A percentile compares a stretch with the other conserved stretches of the same genome.
Evolutionary conservation across 2,888 invertebrate genomes (phyloP).

Genomic region (Lagria hirta): DNA sequence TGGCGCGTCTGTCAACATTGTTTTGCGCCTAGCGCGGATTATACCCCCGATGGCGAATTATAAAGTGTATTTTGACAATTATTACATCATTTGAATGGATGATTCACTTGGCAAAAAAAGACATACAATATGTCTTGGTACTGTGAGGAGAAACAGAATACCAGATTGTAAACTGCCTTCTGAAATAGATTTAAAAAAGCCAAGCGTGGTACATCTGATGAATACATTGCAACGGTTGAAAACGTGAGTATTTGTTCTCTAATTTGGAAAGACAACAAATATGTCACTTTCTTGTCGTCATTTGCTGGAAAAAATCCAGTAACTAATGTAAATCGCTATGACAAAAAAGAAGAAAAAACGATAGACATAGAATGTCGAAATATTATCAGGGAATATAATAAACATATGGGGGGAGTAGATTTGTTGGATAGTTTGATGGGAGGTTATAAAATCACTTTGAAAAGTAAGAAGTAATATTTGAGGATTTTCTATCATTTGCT

Average conservation of each 20-base stretch:
- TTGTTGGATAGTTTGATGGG: constrained; percentile 21
- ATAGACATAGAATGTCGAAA: constrained; percentile 20
- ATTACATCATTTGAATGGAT: constrained; percentile 37
- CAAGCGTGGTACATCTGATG: not conserved
- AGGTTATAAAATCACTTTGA: constrained; percentile 22
- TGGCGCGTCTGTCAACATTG: constrained; percentile 42
- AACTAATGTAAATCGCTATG: constrained; percentile 13
- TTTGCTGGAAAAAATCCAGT: constrained; percentile 22
- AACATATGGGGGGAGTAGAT: constrained; percentile 33
- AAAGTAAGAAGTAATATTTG: constrained; percentile 21
- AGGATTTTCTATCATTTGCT: constrained; percentile 25
- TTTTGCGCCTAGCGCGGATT: constrained; percentile 40
- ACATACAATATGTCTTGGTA: constrained; percentile 42
- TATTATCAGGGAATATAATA: constrained; percentile 26
- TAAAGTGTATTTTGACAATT: constrained; percentile 44
- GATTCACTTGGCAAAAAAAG: constrained; percentile 35
- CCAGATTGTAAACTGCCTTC: constrained; percentile 33
- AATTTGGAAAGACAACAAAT: constrained; percentile 6
- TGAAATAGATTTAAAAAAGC: not conserved
- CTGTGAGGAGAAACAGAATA: constrained; percentile 40
- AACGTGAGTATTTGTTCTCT: constrained; percentile 1
- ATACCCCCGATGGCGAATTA: constrained; percentile 44
- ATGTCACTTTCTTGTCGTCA: constrained; percentile 19
- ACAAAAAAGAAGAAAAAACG: constrained; percentile 17
- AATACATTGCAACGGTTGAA: not conserved